A percentile compares a stretch with the other conserved stretches of the same genome.
Evolutionary conservation across 2,113 vertebrate genomes (phyloP).

Genomic region (Hepsetus odoe): DNA sequence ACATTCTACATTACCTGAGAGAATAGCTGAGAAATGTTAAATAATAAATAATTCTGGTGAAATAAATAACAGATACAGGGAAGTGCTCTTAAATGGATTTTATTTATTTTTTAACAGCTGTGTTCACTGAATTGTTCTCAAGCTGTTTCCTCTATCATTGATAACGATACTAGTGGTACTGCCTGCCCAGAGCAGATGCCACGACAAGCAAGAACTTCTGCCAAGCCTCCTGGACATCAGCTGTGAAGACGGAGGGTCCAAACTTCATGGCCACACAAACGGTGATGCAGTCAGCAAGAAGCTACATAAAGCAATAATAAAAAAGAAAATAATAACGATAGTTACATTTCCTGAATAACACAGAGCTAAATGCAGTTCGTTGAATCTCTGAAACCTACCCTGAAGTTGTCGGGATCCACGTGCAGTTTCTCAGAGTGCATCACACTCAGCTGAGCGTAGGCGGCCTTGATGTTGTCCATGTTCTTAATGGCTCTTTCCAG

Average conservation of each 20-base stretch:
- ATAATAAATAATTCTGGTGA: too few species aligned
- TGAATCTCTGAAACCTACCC: slow-evolving; percentile 29
- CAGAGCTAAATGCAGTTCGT: too few species aligned
- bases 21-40: neutral
- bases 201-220: slow-evolving; percentile 47
- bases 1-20: too few species aligned
- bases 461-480: slow-evolving; percentile 54
- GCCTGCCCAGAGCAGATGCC: slow-evolving; percentile 26
- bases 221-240: slow-evolving; percentile 46
- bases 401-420: slow-evolving; percentile 65
- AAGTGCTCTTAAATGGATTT: too few species aligned
- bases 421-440: slow-evolving; percentile 63
- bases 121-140: neutral
- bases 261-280: slow-evolving; percentile 45
- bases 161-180: slow-evolving; percentile 31
- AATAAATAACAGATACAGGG: too few species aligned
- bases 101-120: neutral
- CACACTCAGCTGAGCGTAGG: slow-evolving; percentile 49
- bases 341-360: neutral
- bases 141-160: neutral
- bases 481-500: slow-evolving; percentile 53
- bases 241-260: slow-evolving; percentile 29
- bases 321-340: neutral
- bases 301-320: slow-evolving; percentile 9
- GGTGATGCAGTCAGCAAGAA: slow-evolving; percentile 47